Conservation (phyloP, 92 coral and sea anemone genomes). For the Bergia puertoricense region DNA sequence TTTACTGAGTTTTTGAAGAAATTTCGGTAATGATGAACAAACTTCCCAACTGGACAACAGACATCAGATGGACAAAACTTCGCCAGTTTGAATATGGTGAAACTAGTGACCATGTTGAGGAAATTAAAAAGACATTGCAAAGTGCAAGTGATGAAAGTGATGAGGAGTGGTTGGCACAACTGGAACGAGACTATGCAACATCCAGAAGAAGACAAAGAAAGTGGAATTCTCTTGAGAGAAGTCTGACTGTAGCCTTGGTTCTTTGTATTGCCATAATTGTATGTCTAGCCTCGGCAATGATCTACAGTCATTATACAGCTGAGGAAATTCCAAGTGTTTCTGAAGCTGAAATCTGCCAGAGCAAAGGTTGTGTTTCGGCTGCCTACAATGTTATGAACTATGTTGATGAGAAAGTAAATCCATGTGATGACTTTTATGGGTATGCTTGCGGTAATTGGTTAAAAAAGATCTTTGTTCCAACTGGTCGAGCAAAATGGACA, state of each 20-base stretch:
- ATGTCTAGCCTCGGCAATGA: conserved; percentile 65
- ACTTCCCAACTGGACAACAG: conserved; percentile 81
- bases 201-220: conserved; percentile 80
- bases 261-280: conserved; percentile 69
- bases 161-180: conserved; percentile 96
- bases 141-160: conserved; percentile 94
- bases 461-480: conserved; percentile 64
- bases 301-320: conserved; percentile 56
- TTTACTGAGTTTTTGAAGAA: neutral
- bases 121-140: conserved; percentile 65
- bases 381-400: conserved; percentile 79
- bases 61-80: conserved; percentile 85
- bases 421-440: conserved; percentile 90
- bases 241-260: conserved; percentile 63
- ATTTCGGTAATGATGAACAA: conserved; percentile 17
- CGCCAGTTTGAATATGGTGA: conserved; percentile 76
- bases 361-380: conserved; percentile 86
- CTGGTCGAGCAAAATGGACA: conserved; percentile 78
- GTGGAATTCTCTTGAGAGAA: conserved; percentile 83
- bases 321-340: conserved; percentile 22
- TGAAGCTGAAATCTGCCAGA: conserved; percentile 64
- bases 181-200: conserved; percentile 90
- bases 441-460: conserved; percentile 94
- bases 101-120: conserved; percentile 48
- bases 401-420: conserved; percentile 70